Evolutionary conservation across 2,888 invertebrate genomes (phyloP), one percentile per base, ranked within the genome.

Genomic region (Platerodrilus igneus): DNA sequence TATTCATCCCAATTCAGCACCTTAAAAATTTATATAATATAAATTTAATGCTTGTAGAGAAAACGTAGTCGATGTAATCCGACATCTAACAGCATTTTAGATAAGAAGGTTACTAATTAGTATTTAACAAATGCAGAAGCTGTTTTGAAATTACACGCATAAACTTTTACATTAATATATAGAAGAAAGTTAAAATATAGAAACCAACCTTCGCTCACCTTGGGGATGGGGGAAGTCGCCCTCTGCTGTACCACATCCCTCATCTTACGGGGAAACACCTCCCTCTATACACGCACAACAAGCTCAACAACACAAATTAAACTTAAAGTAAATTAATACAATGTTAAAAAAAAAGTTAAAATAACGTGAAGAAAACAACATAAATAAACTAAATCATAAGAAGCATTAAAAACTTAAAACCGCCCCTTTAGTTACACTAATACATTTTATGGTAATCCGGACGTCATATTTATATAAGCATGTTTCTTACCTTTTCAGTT

Each of bases 201-300:
- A 45, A 51, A 54, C 53, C 50, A 56, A 52, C 51, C 55, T 55
- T 50, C 47, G 55, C 67, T 66, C 61, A 56, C 54, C 57, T 58
- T 51, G 58, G 54, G 39, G 50, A 53, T 61, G 55, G 59, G 57
- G 51, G 57, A 52, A 51, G 56, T 52, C 52, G 60, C 56, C 56
- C 62, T 62, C 57, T 63, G 64, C 55, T 63, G 61, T 66, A 83
- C 81, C 75, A 82, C 75, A 76, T 83, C 83, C 71, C 82, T 81
- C 81, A 81, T 83, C 81, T 83, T 83, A 77, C 81, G 81, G 67
- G 83, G 83, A 75, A 81, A 82, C 74, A 78, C 79, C 77, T 83
- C 83, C 79, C 81, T 79, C 77, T 68, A 42, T 46, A 66, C 62
- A 66, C 65, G 65, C 64, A 62, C 63, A 66, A 63, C 63, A 63